Percentiles rank a stretch among this genome's conserved stretches.
Conservation (phyloP, 2,797 vertebrate species). For the Meda fulgida region DNA sequence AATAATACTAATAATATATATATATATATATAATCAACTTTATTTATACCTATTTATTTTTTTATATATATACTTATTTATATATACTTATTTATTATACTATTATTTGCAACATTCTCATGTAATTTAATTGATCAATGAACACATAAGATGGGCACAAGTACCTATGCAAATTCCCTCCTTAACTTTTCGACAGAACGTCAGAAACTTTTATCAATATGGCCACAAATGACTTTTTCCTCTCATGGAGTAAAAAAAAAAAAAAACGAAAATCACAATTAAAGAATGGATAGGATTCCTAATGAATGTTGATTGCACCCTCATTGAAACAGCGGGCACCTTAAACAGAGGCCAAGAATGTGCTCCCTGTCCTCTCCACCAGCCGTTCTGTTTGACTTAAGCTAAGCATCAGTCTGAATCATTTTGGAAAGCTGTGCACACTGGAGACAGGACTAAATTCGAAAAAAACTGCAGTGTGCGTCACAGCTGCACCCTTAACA, state of each 20-base stretch:
- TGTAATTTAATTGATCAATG: too few species aligned
- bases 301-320: slow-evolving; percentile 50
- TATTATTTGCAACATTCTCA: too few species aligned
- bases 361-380: slow-evolving; percentile 4
- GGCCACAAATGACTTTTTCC: not conserved
- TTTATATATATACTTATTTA: too few species aligned
- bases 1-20: too few species aligned
- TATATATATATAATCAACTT: too few species aligned
- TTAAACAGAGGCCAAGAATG: slow-evolving; percentile 15
- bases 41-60: too few species aligned
- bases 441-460: not conserved
- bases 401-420: slow-evolving; percentile 25
- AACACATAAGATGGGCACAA: too few species aligned
- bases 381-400: slow-evolving; percentile 34
- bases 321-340: slow-evolving; percentile 5
- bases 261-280: slow-evolving; percentile 16
- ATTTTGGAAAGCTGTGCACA: slow-evolving; percentile 23
- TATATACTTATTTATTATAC: too few species aligned
- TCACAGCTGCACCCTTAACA: slow-evolving; percentile 34
- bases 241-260: not conserved
- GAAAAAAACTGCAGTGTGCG: not conserved
- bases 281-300: slow-evolving; percentile 49
- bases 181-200: not conserved
- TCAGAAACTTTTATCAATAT: not conserved
- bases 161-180: too few species aligned